Evolutionary conservation across 1,140 invertebrate species (phyloP).

Genomic region (Drosophila orena): DNA sequence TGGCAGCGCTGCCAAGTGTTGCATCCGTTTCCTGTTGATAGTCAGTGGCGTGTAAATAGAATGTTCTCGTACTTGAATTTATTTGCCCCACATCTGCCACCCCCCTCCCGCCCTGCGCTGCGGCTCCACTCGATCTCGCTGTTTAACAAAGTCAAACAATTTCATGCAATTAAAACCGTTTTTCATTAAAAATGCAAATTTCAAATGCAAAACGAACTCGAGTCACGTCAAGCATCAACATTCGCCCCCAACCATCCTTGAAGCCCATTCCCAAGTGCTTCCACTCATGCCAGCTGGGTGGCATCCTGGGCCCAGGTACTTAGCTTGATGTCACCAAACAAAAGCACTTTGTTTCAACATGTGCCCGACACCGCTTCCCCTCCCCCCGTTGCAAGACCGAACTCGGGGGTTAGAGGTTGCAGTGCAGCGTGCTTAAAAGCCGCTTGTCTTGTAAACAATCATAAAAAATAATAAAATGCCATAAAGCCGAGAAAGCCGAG

Average conservation of each 20-base stretch:
- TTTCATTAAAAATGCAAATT: conserved; percentile 83
- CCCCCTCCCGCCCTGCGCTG: background rate
- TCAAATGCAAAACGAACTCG: conserved; percentile 79
- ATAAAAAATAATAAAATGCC: conserved; percentile 82
- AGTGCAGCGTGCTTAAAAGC: conserved; percentile 72
- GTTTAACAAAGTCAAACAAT: conserved; percentile 83
- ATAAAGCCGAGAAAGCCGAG: conserved; percentile 64
- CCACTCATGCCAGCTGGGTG: conserved; percentile 62
- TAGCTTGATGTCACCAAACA: conserved; percentile 83
- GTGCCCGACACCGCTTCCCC: conserved; percentile 70
- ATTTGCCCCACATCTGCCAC: conserved; percentile 34
- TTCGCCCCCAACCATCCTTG: conserved; percentile 19
- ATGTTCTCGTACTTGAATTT: conserved; percentile 71
- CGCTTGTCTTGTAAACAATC: conserved; percentile 83
- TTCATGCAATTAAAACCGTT: conserved; percentile 82
- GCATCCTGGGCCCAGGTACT: conserved; percentile 66
- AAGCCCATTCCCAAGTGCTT: conserved; percentile 54
- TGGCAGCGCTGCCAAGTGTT: conserved; percentile 77
- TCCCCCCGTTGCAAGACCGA: too few species aligned
- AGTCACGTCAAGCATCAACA: conserved; percentile 76
- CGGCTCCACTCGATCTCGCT: conserved; percentile 39
- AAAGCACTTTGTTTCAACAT: conserved; percentile 82
- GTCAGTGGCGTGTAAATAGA: conserved; percentile 76
- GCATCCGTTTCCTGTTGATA: conserved; percentile 78
- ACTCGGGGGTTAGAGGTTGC: conserved; percentile 49